A percentile compares a stretch with the other conserved stretches of the same genome.
Evolutionary conservation across 2,888 invertebrate genomes (phyloP).

Genomic region (Zhuqinia jingwanae): DNA sequence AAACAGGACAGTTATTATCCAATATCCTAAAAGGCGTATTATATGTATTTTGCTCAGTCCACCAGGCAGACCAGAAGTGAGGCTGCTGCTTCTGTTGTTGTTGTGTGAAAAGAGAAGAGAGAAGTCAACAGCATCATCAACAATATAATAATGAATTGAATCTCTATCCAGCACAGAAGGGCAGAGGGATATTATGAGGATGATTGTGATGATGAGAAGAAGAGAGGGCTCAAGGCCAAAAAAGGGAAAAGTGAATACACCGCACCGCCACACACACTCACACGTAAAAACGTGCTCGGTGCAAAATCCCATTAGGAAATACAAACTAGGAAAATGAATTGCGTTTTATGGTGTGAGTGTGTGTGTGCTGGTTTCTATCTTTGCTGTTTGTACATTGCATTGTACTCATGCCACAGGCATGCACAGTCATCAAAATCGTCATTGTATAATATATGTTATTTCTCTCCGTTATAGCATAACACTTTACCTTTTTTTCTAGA

Average conservation of each 20-base stretch:
- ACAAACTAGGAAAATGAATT: constrained; percentile 16
- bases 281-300: constrained; percentile 33
- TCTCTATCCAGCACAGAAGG: background rate
- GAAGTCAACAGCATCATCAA: constrained; percentile 42
- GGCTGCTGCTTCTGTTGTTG: background rate
- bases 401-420: constrained; percentile 31
- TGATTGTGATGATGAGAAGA: background rate
- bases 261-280: constrained; percentile 48
- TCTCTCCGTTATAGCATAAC: constrained; percentile 11
- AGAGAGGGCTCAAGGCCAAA: constrained; percentile 50
- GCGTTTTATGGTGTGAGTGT: background rate
- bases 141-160: constrained; percentile 24
- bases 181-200: background rate
- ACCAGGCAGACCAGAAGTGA: background rate
- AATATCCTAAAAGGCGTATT: constrained; percentile 40
- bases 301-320: constrained; percentile 17
- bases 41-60: constrained; percentile 25
- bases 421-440: background rate
- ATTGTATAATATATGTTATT: too few species aligned
- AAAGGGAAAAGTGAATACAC: constrained; percentile 41
- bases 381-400: background rate
- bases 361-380: background rate
- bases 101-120: background rate
- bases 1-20: constrained; percentile 62
- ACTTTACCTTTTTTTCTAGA: background rate